Percentiles rank a stretch among this genome's conserved stretches.
Evolutionary conservation across 2,797 vertebrate genomes (phyloP).

Genomic region (Chloroceryle inda): DNA sequence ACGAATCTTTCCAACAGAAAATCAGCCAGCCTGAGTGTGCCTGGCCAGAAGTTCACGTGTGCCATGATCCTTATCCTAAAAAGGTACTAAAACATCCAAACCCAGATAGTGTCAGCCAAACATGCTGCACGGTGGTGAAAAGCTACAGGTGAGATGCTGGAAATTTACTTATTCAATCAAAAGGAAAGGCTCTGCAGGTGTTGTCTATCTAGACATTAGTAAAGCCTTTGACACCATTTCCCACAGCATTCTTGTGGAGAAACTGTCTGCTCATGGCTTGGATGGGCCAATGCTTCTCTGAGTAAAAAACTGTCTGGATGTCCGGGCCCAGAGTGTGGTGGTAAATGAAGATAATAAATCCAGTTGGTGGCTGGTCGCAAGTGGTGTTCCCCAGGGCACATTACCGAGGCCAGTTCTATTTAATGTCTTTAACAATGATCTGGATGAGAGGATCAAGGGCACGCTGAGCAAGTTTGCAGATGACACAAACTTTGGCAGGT

Average conservation of each 20-base stretch:
- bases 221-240: not conserved
- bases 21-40: not conserved
- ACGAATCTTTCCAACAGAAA: slow-evolving; percentile 15
- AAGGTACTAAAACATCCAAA: not conserved
- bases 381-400: not conserved
- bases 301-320: not conserved
- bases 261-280: not conserved
- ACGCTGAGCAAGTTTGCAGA: too few species aligned
- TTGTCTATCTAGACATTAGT: not conserved
- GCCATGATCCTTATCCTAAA: not conserved
- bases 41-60: slow-evolving; percentile 1
- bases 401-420: not conserved
- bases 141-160: not conserved
- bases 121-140: not conserved
- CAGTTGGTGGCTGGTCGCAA: not conserved
- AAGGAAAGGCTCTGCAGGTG: not conserved
- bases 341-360: not conserved
- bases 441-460: too few species aligned
- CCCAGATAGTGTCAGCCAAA: not conserved
- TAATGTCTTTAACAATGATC: not conserved
- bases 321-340: not conserved
- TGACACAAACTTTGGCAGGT: too few species aligned
- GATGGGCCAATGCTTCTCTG: not conserved
- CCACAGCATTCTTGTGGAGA: not conserved
- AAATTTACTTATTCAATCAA: not conserved